phyloP scores from a whole-genome alignment of 1,140 invertebrate species.

The Drosophila repletoides region DNA sequence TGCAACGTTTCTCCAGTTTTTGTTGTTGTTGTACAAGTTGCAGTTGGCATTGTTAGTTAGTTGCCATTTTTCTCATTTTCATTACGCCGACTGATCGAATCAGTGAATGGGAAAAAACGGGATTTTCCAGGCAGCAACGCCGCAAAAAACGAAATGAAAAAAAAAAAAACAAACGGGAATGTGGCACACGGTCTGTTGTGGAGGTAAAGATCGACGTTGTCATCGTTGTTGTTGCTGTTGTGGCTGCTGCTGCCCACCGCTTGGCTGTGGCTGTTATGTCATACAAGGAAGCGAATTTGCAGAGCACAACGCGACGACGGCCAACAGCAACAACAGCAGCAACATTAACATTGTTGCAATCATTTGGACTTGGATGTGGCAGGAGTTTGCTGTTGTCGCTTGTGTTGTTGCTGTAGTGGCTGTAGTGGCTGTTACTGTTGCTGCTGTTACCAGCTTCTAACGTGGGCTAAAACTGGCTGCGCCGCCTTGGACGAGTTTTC shows the following conservation, averaged over 20 bases:
- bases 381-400: constrained; percentile 13
- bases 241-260: constrained; percentile 24
- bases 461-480: constrained; percentile 38
- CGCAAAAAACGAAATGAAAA: constrained; percentile 7
- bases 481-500: constrained; percentile 58
- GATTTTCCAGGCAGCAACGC: constrained; percentile 57
- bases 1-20: constrained; percentile 33
- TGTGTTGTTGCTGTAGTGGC: constrained; percentile 1
- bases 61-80: constrained; percentile 61
- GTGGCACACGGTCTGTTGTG: constrained; percentile 63
- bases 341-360: constrained; percentile 50
- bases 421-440: constrained; percentile 26
- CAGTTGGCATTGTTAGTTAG: constrained; percentile 75
- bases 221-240: constrained; percentile 25
- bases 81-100: constrained; percentile 73
- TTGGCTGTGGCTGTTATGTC: constrained; percentile 66
- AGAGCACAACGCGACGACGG: constrained; percentile 43
- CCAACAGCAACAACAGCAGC: constrained; percentile 44
- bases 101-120: constrained; percentile 76
- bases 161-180: constrained; percentile 64
- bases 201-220: constrained; percentile 73
- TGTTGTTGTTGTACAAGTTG: constrained; percentile 39
- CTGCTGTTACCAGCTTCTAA: constrained; percentile 34
- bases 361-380: constrained; percentile 39
- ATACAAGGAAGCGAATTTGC: constrained; percentile 74